Evolutionary conservation across 2,888 invertebrate genomes (phyloP).

Genomic region (Dilophus febrilis): DNA sequence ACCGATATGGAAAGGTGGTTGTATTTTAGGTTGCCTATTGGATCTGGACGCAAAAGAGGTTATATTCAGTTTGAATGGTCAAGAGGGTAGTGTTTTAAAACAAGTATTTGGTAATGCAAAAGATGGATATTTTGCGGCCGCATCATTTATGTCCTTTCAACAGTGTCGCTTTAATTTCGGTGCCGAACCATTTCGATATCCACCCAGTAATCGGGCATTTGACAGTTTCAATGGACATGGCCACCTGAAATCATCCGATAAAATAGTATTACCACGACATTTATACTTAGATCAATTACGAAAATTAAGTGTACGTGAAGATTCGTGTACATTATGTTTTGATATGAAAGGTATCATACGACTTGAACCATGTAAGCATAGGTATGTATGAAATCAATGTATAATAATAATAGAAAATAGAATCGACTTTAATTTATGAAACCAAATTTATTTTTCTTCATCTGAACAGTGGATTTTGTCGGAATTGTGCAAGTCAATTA

Average conservation of each 20-base stretch:
- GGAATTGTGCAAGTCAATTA: slow-evolving; percentile 56
- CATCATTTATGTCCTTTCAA: slow-evolving; percentile 93
- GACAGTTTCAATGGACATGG: slow-evolving; percentile 64
- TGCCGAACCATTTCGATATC: slow-evolving; percentile 54
- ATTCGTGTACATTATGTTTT: slow-evolving; percentile 77
- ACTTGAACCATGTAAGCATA: slow-evolving; percentile 67
- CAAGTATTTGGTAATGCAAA: slow-evolving; percentile 61
- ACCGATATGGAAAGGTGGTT: slow-evolving; percentile 65
- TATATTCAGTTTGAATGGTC: slow-evolving; percentile 71
- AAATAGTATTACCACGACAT: slow-evolving; percentile 61
- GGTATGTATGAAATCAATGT: slow-evolving; percentile 42
- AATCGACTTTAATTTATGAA: slow-evolving; percentile 1
- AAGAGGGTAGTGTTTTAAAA: slow-evolving; percentile 45
- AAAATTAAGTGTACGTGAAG: slow-evolving; percentile 56
- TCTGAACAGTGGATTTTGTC: slow-evolving; percentile 69
- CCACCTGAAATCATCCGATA: slow-evolving; percentile 54
- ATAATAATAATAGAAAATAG: neutral
- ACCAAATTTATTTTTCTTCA: slow-evolving; percentile 9
- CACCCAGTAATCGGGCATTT: slow-evolving; percentile 48
- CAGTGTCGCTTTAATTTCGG: slow-evolving; percentile 91
- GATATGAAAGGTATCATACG: slow-evolving; percentile 59
- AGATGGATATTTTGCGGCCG: slow-evolving; percentile 82
- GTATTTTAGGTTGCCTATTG: slow-evolving; percentile 69
- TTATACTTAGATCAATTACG: slow-evolving; percentile 57
- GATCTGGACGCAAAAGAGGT: slow-evolving; percentile 57